Evolutionary conservation across 2,113 vertebrate species (phyloP).

Genomic region (Vicugna pacos): DNA sequence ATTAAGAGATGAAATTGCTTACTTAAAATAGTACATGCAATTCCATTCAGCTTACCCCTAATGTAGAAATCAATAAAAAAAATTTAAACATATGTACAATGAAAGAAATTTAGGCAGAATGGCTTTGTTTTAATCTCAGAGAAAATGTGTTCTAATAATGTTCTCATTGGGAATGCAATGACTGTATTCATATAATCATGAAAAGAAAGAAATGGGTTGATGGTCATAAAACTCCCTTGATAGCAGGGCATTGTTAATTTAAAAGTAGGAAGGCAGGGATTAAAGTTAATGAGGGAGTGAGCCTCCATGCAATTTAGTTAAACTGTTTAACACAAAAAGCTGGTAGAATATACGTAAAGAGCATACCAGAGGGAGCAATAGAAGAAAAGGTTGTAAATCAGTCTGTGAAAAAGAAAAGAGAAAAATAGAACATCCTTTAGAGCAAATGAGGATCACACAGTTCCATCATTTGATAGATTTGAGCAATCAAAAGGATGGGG

Average conservation of each 20-base stretch:
- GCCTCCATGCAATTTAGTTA: slow-evolving; percentile 33
- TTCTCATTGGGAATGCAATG: slow-evolving; percentile 57
- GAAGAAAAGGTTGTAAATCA: slow-evolving; percentile 71
- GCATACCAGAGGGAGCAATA: slow-evolving; percentile 60
- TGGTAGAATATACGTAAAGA: slow-evolving; percentile 68
- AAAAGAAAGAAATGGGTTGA: slow-evolving; percentile 76
- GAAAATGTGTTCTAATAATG: not conserved
- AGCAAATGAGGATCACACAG: slow-evolving; percentile 68
- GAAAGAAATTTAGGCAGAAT: not conserved
- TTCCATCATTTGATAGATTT: slow-evolving; percentile 73
- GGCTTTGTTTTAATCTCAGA: slow-evolving; percentile 9
- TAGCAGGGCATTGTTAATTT: slow-evolving; percentile 45
- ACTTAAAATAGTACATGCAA: not conserved
- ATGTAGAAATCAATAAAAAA: slow-evolving; percentile 14
- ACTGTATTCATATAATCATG: slow-evolving; percentile 60
- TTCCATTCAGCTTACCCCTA: not conserved
- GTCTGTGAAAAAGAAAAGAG: slow-evolving; percentile 51
- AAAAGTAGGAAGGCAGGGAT: slow-evolving; percentile 67
- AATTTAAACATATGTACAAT: slow-evolving; percentile 9
- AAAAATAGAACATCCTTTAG: slow-evolving; percentile 52
- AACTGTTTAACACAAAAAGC: slow-evolving; percentile 75
- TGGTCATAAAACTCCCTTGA: slow-evolving; percentile 48
- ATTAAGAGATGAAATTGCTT: not conserved
- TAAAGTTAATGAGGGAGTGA: slow-evolving; percentile 63
- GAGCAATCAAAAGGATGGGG: slow-evolving; percentile 64